phyloP scores from a whole-genome alignment of 1,140 invertebrate genomes.

The Megathymus violae region DNA sequence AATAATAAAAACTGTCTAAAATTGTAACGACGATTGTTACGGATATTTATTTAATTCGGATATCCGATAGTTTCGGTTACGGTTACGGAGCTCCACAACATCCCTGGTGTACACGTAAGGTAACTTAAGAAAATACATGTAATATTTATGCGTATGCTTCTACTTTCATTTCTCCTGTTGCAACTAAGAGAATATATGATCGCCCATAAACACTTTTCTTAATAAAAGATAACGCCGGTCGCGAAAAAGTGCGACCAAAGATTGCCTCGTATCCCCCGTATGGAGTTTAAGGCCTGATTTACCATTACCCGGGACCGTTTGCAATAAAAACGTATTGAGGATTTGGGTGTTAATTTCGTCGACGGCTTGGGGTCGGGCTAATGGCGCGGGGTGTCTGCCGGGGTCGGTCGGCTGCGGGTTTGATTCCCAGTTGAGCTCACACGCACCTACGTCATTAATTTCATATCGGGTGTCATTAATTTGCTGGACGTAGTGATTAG shows the following conservation, averaged over 20 bases:
- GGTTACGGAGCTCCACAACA: no score
- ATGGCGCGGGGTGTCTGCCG: conserved; percentile 21
- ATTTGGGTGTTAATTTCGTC: conserved; percentile 41
- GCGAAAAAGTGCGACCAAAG: conserved; percentile 45
- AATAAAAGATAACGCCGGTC: conserved; percentile 70
- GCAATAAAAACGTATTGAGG: conserved; percentile 66
- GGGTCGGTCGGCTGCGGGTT: conserved; percentile 28
- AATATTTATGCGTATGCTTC: no score
- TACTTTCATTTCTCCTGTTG: no score
- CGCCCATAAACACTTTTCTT: conserved; percentile 69
- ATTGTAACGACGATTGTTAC: no score
- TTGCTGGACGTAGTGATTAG: conserved; percentile 16
- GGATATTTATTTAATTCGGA: no score
- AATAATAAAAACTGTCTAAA: no score
- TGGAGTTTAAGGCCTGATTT: conserved; percentile 66
- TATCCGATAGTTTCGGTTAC: no score
- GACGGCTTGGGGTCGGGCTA: conserved; percentile 28
- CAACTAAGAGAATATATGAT: no score
- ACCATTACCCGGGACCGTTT: conserved; percentile 65
- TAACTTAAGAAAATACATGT: no score
- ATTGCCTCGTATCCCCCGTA: conserved; percentile 38
- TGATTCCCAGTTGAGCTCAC: conserved; percentile 31
- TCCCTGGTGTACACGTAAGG: no score
- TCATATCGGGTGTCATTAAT: conserved; percentile 25
- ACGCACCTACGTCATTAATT: conserved; percentile 30